These are phyloP conservation scores for Callocephalon fimbriatum DNA, from an alignment of 2,113 vertebrate species.

Conservation along the genomic window DNA sequence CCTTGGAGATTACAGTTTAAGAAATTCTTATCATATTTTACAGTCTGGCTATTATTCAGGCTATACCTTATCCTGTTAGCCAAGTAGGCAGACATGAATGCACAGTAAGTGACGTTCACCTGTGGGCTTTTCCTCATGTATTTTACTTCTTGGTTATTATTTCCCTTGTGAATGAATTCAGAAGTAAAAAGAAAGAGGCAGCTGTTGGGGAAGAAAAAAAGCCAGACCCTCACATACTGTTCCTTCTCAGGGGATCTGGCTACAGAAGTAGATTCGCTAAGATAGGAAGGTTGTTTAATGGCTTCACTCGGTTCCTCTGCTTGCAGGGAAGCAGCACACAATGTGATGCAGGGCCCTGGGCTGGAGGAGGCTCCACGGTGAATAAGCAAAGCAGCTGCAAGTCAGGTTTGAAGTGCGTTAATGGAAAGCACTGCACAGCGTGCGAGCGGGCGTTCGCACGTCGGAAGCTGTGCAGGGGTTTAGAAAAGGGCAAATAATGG, in stretches of 20 bases:
- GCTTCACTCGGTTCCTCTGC: not conserved
- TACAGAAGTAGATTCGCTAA: not conserved
- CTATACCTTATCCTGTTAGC: not conserved
- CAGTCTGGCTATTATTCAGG: not conserved
- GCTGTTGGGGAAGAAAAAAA: not conserved
- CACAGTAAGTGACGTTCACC: not conserved
- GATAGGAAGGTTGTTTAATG: not conserved
- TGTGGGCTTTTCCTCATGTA: not conserved
- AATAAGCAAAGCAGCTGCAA: slow-evolving; percentile 41
- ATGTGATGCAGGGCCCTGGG: not conserved
- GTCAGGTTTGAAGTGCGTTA: slow-evolving; percentile 20
- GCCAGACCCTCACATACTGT: not conserved
- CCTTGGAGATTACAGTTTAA: slow-evolving; percentile 5
- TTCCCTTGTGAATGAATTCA: not conserved
- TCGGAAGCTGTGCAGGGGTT: not conserved
- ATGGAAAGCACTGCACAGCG: not conserved
- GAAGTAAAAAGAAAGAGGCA: not conserved
- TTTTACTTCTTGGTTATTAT: not conserved
- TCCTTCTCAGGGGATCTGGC: not conserved
- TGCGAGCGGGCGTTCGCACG: not conserved
- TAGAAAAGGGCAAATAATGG: slow-evolving; percentile 3
- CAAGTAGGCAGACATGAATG: not conserved
- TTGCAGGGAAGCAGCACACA: not conserved
- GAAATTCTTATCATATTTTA: not conserved
- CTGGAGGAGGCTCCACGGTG: not conserved